A percentile compares a stretch with the other conserved stretches of the same genome.
Evolutionary conservation across 1,140 invertebrate genomes (phyloP).

Genomic region (Leptestheria dahalacensis): DNA sequence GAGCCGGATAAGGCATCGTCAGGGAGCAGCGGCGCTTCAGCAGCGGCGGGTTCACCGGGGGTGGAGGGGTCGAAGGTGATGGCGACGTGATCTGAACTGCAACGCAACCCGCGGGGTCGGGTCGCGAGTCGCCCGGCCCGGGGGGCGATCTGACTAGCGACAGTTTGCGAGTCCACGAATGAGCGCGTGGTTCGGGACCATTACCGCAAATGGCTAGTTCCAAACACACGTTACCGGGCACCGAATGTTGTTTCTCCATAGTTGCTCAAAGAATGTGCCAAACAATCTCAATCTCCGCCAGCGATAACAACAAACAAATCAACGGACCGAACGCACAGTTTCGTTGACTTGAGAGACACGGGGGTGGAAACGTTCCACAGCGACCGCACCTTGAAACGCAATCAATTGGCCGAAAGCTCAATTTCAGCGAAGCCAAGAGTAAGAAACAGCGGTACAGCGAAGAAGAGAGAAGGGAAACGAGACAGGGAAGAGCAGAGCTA

Average conservation of each 20-base stretch:
- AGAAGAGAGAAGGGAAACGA: neutral
- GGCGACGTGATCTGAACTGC: neutral
- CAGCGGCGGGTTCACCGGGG: neutral
- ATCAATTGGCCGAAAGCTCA: too few species aligned
- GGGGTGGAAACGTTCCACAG: too few species aligned
- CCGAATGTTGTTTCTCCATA: neutral
- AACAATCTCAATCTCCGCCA: neutral
- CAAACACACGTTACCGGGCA: neutral
- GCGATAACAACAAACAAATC: too few species aligned
- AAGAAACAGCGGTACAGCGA: too few species aligned
- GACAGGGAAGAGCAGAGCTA: neutral
- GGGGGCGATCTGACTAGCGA: neutral
- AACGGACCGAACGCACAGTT: too few species aligned
- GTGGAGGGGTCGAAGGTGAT: neutral
- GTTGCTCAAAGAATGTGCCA: neutral
- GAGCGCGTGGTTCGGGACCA: neutral
- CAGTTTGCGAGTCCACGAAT: neutral
- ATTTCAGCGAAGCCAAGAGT: too few species aligned
- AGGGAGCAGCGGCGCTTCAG: slow-evolving; percentile 24
- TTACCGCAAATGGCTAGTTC: neutral
- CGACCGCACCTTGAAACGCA: too few species aligned
- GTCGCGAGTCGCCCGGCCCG: neutral
- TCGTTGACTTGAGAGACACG: too few species aligned
- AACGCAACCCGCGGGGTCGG: neutral
- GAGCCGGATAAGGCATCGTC: slow-evolving; percentile 25